These are phyloP conservation scores for Delphinus delphis DNA, from an alignment of 2,113 vertebrate genomes.

Conservation along the genomic window DNA sequence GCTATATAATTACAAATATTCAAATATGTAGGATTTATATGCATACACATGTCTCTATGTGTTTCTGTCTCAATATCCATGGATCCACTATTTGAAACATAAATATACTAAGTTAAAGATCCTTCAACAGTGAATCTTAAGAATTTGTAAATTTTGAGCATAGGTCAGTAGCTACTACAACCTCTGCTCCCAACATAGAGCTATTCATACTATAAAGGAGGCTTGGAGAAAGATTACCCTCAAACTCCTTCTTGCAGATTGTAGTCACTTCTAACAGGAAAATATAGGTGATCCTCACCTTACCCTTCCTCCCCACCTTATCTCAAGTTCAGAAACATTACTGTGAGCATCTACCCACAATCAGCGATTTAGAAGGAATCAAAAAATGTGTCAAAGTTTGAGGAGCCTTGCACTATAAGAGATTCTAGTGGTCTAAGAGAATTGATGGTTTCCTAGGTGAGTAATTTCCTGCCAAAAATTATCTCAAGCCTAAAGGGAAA, in stretches of 20 bases:
- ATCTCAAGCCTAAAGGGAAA: constrained; percentile 5
- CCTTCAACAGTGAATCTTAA: background rate
- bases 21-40: background rate
- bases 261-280: background rate
- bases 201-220: background rate
- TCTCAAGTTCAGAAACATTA: background rate
- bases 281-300: background rate
- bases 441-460: background rate
- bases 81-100: background rate
- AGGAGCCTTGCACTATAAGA: background rate
- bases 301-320: background rate
- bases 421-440: background rate
- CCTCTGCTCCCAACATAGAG: background rate
- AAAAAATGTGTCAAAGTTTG: background rate
- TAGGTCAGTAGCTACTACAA: background rate
- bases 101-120: background rate
- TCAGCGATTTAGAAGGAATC: background rate
- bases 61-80: background rate
- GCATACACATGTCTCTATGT: background rate
- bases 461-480: background rate
- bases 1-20: background rate
- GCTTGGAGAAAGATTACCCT: background rate
- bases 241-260: background rate
- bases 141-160: background rate
- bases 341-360: background rate